Evolutionary conservation across 2,797 vertebrate genomes (phyloP).

Genomic region (Chloroceryle inda): DNA sequence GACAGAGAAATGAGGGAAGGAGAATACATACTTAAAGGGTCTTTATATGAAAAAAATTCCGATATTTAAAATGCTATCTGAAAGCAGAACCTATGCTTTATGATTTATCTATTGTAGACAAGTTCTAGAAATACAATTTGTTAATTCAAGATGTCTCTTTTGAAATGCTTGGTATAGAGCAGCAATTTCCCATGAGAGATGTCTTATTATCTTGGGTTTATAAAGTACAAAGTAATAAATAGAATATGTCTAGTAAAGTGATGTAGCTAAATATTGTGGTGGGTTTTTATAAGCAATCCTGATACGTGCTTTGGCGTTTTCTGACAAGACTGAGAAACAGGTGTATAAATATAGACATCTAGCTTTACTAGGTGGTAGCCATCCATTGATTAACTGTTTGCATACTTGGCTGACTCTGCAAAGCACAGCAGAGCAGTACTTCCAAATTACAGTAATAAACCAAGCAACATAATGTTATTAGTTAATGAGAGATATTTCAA

Average conservation of each 20-base stretch:
- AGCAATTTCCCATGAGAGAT: background rate
- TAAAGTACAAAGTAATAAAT: background rate
- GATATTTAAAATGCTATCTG: background rate
- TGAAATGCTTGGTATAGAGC: background rate
- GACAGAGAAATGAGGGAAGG: background rate
- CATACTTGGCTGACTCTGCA: background rate
- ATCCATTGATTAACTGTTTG: slow-evolving; percentile 3
- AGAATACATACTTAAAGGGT: background rate
- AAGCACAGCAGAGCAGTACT: background rate
- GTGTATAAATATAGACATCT: slow-evolving; percentile 12
- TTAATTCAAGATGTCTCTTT: background rate
- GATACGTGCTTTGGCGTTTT: slow-evolving; percentile 12
- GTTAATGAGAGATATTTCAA: background rate
- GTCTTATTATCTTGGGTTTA: background rate
- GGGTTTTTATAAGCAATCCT: background rate
- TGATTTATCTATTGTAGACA: background rate
- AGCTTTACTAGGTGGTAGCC: background rate
- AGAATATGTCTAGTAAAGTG: background rate
- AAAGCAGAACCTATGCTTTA: background rate
- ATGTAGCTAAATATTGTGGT: slow-evolving; percentile 1
- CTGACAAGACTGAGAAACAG: background rate
- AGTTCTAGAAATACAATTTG: background rate
- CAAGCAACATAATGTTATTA: background rate
- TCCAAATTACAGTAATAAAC: slow-evolving; percentile 29
- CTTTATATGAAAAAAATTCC: background rate